Evolutionary conservation across 1,140 invertebrate species (phyloP), one percentile per base, ranked within the genome.

Genomic region (Hylaeus volcanicus): DNA sequence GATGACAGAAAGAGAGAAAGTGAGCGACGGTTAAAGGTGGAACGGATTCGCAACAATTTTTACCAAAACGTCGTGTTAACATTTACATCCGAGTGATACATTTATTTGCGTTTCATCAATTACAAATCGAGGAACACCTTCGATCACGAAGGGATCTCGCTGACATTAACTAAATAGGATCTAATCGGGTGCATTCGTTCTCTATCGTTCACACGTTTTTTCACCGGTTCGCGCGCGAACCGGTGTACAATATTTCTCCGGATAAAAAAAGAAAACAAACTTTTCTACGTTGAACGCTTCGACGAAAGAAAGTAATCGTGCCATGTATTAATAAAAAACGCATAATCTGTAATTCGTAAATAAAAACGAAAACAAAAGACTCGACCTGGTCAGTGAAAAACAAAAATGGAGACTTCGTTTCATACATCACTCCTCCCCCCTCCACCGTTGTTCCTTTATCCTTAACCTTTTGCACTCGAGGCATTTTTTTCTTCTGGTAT

Each of bases 321-420:
- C 39, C 9, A 15, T 51, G 1, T 39, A 39, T 41, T 8, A 68
- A 26, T 26, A 26, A 26, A 26, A 26, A 26, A 15, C 14, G 4
- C 12, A 37, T 69, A 8, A 43, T 14, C 51, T 71, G 14, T 39
- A 79, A 64, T 64, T 56, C 41, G n/a, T 73, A 79, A 79, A 73
- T 73, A 79, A 79, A 73, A 55, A 73, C 5, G 14, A 55, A 26
- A 73, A 45, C 9, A 6, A 15, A 77, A 39, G 5, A 51, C 15
- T 43, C n/a, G 14, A 56, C 14, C 41, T 53, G 5, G 26, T 64
- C 12, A 9, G 1, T 37, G 3, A 45, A 12, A 66, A 66, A 26
- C 26, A 26, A 26, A 26, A 26, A 26, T 26, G 26, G 26, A 26
- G 26, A 26, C n/a, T 66, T 5, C n/a, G 1, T 2, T 39, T 48